phyloP scores from a whole-genome alignment of 2,888 invertebrate species.

The Meloe dianella region DNA sequence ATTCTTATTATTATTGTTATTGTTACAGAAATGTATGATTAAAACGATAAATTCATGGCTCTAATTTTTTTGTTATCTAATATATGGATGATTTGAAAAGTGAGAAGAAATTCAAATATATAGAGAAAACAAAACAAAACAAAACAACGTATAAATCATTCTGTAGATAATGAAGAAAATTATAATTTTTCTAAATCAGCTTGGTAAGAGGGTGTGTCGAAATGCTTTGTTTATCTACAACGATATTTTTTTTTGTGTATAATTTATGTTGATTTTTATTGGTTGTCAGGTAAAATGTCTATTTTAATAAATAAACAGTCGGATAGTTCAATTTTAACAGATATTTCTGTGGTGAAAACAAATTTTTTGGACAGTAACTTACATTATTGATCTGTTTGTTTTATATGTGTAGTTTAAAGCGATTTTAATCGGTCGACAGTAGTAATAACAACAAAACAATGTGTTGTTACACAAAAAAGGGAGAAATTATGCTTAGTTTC shows the following conservation, averaged over 20 bases:
- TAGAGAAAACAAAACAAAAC: no score
- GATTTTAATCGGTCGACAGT: no score
- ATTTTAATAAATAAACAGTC: background rate
- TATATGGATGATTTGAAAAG: background rate
- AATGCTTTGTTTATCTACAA: background rate
- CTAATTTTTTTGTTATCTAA: background rate
- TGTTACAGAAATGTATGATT: background rate
- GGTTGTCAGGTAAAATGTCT: conserved; percentile 1
- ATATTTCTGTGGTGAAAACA: background rate
- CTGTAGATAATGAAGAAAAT: background rate
- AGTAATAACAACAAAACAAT: no score
- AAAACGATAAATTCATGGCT: background rate
- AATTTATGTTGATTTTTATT: conserved; percentile 10
- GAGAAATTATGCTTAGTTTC: no score
- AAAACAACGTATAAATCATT: background rate
- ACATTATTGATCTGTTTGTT: no score
- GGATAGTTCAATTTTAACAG: background rate
- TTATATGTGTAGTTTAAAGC: no score
- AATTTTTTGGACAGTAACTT: background rate
- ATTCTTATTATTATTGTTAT: background rate
- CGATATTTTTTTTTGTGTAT: background rate
- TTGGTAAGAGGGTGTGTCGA: background rate
- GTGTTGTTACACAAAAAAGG: no score
- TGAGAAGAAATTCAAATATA: no score
- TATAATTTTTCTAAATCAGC: background rate